Percentiles rank a stretch among this genome's conserved stretches.
Conservation (phyloP, 2,113 vertebrate genomes). For the cattle (Bos taurus) region ARS-UCD2.0 NC_037332.1:109265001-109265500, state of each 20-base stretch:
- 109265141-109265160: not conserved
- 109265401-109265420: not conserved
- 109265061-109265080: not conserved
- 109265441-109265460: not conserved
- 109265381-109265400: not conserved
- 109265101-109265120: not conserved
- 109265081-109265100: not conserved
- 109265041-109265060: not conserved
- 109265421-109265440: not conserved
- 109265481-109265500: not conserved
- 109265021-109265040: not conserved
- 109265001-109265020: not conserved
- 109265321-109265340: not conserved
- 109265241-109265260: not conserved
- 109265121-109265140: not conserved
- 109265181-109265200: not conserved
- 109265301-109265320: not conserved
- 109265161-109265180: not conserved
- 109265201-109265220: not conserved
- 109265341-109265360: not conserved
- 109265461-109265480: not conserved
- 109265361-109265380: not conserved
- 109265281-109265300: not conserved
- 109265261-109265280: not conserved
- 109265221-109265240: not conserved